phyloP scores from a whole-genome alignment of 1,140 invertebrate species.

The Rhopalosiphum maidis region DNA sequence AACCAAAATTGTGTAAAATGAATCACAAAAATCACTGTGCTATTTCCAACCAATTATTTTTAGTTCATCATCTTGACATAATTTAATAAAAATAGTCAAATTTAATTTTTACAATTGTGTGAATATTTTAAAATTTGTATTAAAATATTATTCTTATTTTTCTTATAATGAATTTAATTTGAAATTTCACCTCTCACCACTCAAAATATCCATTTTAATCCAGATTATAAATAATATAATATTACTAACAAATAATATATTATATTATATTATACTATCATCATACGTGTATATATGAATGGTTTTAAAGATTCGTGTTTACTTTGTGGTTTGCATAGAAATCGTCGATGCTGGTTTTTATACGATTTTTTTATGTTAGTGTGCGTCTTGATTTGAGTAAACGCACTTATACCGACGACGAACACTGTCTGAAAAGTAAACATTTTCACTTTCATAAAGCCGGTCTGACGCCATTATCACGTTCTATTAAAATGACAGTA shows the following conservation, averaged over 20 bases:
- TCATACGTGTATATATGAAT: neutral
- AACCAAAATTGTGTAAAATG: neutral
- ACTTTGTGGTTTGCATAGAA: neutral
- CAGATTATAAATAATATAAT: neutral
- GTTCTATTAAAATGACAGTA: neutral
- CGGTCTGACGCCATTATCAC: neutral
- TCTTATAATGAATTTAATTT: neutral
- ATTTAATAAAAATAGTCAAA: neutral
- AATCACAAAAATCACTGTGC: too few relatives aligned
- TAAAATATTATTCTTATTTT: neutral
- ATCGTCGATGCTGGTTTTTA: neutral
- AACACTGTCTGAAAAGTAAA: neutral
- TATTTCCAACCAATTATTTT: too few relatives aligned
- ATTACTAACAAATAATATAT: too few relatives aligned
- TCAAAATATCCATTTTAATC: neutral
- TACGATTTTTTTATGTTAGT: neutral
- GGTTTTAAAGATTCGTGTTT: neutral
- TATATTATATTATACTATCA: too few relatives aligned
- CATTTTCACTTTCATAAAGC: slow-evolving; percentile 1
- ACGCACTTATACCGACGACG: neutral
- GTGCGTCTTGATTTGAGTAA: neutral
- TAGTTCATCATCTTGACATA: too few relatives aligned
- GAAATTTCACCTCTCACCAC: neutral
- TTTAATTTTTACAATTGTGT: neutral
- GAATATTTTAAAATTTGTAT: neutral